Evolutionary conservation across 2,888 invertebrate species (phyloP).

Genomic region (Pandemis corylana): DNA sequence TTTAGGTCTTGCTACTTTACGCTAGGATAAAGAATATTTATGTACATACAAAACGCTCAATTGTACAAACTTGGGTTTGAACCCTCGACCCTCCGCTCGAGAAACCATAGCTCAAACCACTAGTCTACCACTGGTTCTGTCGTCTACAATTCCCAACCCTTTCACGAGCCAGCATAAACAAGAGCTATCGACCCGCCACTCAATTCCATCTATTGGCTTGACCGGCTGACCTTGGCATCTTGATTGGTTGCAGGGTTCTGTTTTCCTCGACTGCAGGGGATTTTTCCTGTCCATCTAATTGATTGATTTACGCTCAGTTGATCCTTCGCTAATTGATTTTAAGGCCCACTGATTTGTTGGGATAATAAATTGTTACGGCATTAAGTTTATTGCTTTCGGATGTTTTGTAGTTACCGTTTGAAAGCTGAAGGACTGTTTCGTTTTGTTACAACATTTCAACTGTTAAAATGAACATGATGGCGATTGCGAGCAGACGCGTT

Average conservation of each 20-base stretch:
- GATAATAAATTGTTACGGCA: conserved; percentile 23
- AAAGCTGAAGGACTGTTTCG: background rate
- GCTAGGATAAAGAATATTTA: too few relatives aligned
- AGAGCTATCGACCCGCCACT: background rate
- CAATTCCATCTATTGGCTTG: background rate
- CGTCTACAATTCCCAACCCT: too few relatives aligned
- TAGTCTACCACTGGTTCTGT: too few relatives aligned
- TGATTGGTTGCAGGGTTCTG: conserved; percentile 17
- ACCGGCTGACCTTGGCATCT: conserved; percentile 11
- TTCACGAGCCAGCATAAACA: background rate
- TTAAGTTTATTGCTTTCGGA: conserved; percentile 9
- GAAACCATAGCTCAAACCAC: too few relatives aligned
- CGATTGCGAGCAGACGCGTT: too few relatives aligned
- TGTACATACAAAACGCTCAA: too few relatives aligned
- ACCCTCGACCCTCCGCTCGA: too few relatives aligned
- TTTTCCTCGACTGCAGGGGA: conserved; percentile 31
- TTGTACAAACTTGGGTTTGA: too few relatives aligned
- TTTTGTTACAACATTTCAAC: too few relatives aligned
- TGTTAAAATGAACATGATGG: too few relatives aligned
- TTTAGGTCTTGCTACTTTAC: too few relatives aligned
- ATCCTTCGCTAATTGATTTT: conserved; percentile 35
- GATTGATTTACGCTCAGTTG: conserved; percentile 34
- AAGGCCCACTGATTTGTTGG: conserved; percentile 21
- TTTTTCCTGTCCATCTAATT: conserved; percentile 24
- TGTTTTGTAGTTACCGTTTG: background rate